phyloP scores from a whole-genome alignment of 2,113 vertebrate genomes.

The Raja brachyura region DNA sequence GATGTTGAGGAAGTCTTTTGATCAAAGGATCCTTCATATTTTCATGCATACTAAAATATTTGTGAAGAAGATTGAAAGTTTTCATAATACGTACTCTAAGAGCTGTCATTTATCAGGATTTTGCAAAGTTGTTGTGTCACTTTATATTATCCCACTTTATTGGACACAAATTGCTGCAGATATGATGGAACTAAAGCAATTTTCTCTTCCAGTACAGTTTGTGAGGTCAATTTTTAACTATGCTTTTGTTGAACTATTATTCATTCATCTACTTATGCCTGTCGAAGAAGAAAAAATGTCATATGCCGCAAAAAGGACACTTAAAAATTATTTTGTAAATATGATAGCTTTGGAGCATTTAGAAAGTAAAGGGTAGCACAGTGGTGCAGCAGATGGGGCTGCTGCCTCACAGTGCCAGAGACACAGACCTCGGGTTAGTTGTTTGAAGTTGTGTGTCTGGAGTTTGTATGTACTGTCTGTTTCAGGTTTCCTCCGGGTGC shows the following conservation, averaged over 20 bases:
- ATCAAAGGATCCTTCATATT: neutral
- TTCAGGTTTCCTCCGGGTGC: no score
- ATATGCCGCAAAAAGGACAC: neutral
- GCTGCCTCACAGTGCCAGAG: no score
- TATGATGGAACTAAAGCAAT: neutral
- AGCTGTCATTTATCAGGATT: neutral
- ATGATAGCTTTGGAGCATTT: no score
- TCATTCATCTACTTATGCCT: neutral
- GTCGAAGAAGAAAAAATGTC: neutral
- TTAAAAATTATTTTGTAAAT: neutral
- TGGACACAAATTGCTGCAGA: neutral
- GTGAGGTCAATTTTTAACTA: conserved; percentile 4
- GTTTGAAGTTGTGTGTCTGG: no score
- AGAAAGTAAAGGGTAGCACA: no score
- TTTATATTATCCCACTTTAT: neutral
- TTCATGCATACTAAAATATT: neutral
- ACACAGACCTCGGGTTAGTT: no score
- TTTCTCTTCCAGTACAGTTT: neutral
- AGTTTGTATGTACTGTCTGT: no score
- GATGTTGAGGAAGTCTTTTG: neutral
- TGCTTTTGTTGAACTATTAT: neutral
- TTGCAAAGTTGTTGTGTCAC: neutral
- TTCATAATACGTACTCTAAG: neutral
- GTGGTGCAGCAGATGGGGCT: no score
- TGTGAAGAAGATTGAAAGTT: neutral